A percentile compares a stretch with the other conserved stretches of the same genome.
Conservation (phyloP, 1,140 invertebrate species). For the Drosophila micromelanica region DNA sequence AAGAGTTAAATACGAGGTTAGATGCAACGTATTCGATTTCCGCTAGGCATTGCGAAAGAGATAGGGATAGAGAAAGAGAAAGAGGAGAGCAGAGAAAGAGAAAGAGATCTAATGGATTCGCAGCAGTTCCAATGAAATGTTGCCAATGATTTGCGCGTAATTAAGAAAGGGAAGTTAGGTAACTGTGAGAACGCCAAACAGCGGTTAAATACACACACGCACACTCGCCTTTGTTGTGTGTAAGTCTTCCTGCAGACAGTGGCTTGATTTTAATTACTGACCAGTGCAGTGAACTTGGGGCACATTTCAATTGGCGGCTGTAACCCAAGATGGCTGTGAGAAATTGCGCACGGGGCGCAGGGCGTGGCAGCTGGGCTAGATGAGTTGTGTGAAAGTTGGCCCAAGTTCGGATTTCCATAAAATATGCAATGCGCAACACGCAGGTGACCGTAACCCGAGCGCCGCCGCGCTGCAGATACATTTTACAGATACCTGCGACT, state of each 20-base stretch:
- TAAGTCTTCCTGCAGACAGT: conserved; percentile 18
- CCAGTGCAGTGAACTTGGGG: conserved; percentile 64
- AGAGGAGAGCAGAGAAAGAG: not conserved
- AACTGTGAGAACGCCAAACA: conserved; percentile 36
- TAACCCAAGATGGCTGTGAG: conserved; percentile 64
- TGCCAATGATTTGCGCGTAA: conserved; percentile 40
- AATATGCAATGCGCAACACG: conserved; percentile 76
- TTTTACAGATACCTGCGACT: conserved; percentile 30
- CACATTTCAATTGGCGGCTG: conserved; percentile 40
- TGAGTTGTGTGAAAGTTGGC: conserved; percentile 58
- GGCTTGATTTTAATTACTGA: conserved; percentile 65
- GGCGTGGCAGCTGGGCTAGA: conserved; percentile 4
- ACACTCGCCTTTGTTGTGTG: not conserved
- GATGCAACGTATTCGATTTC: conserved; percentile 43
- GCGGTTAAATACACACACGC: not conserved
- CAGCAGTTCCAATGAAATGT: conserved; percentile 43
- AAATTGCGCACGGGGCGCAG: conserved; percentile 49
- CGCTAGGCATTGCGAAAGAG: conserved; percentile 43
- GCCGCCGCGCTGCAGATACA: conserved; percentile 47
- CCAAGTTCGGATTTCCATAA: conserved; percentile 75
- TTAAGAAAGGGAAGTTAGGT: conserved; percentile 43
- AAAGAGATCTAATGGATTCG: conserved; percentile 53
- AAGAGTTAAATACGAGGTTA: conserved; percentile 19
- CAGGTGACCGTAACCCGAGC: conserved; percentile 49
- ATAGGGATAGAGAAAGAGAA: conserved; percentile 19